Evolutionary conservation across 2,113 vertebrate genomes (phyloP).

Genomic region (Cichladusa arquata): DNA sequence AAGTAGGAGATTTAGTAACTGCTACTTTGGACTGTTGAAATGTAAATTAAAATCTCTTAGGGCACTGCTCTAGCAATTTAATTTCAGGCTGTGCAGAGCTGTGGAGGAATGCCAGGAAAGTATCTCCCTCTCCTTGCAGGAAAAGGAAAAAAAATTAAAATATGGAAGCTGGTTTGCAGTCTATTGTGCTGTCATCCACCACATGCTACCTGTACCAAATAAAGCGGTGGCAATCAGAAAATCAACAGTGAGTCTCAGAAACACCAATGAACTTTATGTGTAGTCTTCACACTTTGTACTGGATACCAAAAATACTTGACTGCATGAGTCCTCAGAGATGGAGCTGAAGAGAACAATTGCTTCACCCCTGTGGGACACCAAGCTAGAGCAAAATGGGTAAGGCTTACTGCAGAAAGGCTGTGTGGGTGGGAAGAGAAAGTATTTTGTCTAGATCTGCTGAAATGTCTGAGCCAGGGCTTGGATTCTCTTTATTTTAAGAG

Average conservation of each 20-base stretch:
- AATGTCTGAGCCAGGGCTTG: not conserved
- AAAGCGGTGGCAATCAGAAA: not conserved
- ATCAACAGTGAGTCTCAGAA: not conserved
- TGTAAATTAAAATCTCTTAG: conserved; percentile 33
- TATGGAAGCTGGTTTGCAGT: not conserved
- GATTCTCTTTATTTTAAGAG: not conserved
- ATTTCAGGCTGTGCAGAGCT: not conserved
- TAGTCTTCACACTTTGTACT: not conserved
- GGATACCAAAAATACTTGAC: not conserved
- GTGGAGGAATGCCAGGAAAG: conserved; percentile 26
- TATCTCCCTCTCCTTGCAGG: not conserved
- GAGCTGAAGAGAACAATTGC: not conserved
- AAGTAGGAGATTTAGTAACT: not conserved
- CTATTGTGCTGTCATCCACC: not conserved
- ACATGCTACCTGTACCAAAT: not conserved
- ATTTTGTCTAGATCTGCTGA: not conserved
- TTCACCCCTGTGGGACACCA: not conserved
- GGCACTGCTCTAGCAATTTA: not conserved
- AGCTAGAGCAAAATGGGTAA: not conserved
- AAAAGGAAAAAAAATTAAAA: not conserved
- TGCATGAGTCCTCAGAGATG: not conserved
- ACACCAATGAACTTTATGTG: not conserved
- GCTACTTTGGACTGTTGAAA: not conserved
- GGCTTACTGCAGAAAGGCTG: not conserved
- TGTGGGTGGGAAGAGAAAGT: not conserved